Conservation (phyloP, 2,888 invertebrate species). For the Volucella inflata region DNA sequence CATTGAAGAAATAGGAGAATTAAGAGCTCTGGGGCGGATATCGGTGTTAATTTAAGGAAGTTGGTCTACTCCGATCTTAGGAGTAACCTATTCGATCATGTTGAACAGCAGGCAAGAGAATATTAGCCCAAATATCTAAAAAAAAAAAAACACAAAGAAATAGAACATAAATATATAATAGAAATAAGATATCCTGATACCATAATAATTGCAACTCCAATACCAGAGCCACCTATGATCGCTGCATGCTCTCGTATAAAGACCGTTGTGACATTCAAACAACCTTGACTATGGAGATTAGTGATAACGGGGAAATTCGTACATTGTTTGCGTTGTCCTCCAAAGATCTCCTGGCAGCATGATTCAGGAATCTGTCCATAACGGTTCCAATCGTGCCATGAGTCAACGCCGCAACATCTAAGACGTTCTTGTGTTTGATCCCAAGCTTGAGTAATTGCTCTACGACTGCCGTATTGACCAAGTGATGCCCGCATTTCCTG, state of each 20-base stretch:
- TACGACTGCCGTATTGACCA: slow-evolving; percentile 88
- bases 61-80: not conserved
- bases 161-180: slow-evolving; percentile 23
- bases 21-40: slow-evolving; percentile 24
- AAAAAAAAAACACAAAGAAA: slow-evolving; percentile 81
- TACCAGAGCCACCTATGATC: slow-evolving; percentile 91
- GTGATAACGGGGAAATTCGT: slow-evolving; percentile 81
- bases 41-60: slow-evolving; percentile 29
- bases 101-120: slow-evolving; percentile 93
- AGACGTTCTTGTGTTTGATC: slow-evolving; percentile 93
- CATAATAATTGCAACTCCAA: slow-evolving; percentile 93
- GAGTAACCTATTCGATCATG: slow-evolving; percentile 88
- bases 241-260: slow-evolving; percentile 91
- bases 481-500: slow-evolving; percentile 90
- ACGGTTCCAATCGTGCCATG: slow-evolving; percentile 92
- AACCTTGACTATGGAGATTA: slow-evolving; percentile 88
- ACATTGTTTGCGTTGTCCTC: slow-evolving; percentile 83
- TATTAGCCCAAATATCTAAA: slow-evolving; percentile 92
- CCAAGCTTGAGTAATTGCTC: slow-evolving; percentile 92
- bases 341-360: slow-evolving; percentile 88
- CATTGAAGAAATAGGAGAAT: not conserved
- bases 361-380: slow-evolving; percentile 88
- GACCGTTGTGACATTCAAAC: slow-evolving; percentile 88
- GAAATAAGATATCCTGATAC: slow-evolving; percentile 84
- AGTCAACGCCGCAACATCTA: slow-evolving; percentile 92